These are phyloP conservation scores for Limnephilus marmoratus DNA, from an alignment of 2,888 invertebrate species.

Conservation along the genomic window DNA sequence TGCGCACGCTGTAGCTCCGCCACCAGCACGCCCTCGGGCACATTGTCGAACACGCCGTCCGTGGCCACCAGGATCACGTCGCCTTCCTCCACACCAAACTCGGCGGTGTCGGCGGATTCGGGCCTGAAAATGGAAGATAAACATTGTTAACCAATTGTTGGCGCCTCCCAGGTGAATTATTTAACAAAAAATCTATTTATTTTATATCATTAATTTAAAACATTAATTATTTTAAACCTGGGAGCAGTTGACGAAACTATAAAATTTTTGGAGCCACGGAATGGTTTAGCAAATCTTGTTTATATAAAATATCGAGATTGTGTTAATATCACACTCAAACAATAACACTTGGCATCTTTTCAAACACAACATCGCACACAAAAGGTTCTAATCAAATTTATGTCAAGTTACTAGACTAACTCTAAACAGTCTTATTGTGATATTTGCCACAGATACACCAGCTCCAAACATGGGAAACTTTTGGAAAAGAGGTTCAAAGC, in stretches of 20 bases:
- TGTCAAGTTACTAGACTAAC: not conserved
- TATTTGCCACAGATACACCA: too few species aligned
- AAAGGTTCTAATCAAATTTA: not conserved
- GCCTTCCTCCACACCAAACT: conserved; percentile 93
- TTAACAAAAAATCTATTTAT: too few species aligned
- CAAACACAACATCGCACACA: not conserved
- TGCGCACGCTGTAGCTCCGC: conserved; percentile 87
- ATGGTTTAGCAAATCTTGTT: conserved; percentile 49
- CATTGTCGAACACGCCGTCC: conserved; percentile 99
- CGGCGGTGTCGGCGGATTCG: conserved; percentile 92
- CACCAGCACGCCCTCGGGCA: conserved; percentile 93
- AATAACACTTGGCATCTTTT: not conserved
- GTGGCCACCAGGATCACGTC: conserved; percentile 97
- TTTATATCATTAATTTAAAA: too few species aligned
- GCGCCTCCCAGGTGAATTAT: too few species aligned
- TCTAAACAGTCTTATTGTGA: not conserved
- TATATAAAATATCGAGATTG: not conserved
- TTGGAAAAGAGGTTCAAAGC: too few species aligned
- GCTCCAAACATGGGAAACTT: too few species aligned
- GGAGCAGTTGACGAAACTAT: too few species aligned
- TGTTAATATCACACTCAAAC: not conserved
- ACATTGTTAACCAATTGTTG: not conserved
- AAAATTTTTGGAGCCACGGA: too few species aligned
- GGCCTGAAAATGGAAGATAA: conserved; percentile 79
- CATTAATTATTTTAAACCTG: too few species aligned